phyloP scores from a whole-genome alignment of 2,113 vertebrate species.

The Corythaixoides concolor region DNA sequence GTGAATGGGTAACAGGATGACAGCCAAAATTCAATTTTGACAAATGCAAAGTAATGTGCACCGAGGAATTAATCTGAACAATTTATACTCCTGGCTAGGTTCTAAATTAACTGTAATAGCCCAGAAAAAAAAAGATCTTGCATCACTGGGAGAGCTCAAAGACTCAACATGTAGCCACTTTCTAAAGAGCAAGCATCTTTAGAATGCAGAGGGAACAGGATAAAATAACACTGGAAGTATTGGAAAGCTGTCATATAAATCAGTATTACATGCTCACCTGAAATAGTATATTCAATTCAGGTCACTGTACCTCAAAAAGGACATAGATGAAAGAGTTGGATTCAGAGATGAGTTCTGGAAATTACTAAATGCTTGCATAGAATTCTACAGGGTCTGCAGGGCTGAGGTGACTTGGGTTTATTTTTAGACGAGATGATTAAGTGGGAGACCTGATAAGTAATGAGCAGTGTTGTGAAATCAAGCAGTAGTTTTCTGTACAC shows the following conservation, averaged over 20 bases:
- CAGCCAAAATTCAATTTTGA: neutral
- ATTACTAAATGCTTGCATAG: neutral
- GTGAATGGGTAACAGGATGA: neutral
- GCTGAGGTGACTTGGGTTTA: neutral
- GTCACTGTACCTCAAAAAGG: neutral
- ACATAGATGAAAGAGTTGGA: neutral
- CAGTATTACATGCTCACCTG: neutral
- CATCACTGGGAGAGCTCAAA: neutral
- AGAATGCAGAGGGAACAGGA: neutral
- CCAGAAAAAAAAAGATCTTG: neutral
- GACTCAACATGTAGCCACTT: neutral
- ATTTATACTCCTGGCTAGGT: neutral
- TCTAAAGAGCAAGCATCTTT: neutral
- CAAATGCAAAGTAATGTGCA: neutral
- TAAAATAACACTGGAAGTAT: neutral
- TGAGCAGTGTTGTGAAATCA: neutral
- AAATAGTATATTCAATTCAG: neutral
- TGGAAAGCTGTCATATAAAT: neutral
- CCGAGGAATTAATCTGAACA: neutral
- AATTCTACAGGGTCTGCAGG: neutral
- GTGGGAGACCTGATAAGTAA: neutral
- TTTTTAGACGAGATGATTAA: neutral
- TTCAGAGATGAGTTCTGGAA: neutral
- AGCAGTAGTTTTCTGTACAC: neutral
- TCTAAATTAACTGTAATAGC: neutral